Percentiles rank a stretch among this genome's conserved stretches.
Evolutionary conservation across 2,113 vertebrate species (phyloP).

Genomic region (Tapirus terrestris): DNA sequence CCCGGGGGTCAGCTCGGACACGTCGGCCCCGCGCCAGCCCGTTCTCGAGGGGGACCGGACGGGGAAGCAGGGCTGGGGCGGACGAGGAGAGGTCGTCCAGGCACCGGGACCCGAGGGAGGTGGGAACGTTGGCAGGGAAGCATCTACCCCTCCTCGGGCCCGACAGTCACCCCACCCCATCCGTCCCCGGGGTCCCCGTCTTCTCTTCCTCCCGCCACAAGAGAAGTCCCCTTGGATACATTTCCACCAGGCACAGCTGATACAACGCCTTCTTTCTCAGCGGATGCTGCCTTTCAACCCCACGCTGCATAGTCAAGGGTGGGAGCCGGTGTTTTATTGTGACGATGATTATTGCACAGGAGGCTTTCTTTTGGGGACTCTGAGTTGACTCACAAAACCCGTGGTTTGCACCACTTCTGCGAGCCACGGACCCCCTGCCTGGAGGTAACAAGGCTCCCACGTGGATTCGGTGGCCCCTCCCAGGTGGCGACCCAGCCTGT

Average conservation of each 20-base stretch:
- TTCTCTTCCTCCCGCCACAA: not conserved
- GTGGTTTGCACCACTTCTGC: not conserved
- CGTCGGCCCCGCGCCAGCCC: not conserved
- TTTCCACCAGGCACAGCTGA: not conserved
- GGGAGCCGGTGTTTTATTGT: too few species aligned
- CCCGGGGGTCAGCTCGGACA: fast-evolving
- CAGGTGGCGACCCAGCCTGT: not conserved
- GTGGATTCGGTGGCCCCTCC: not conserved
- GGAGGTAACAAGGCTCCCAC: not conserved
- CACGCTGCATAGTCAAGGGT: not conserved
- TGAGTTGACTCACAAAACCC: not conserved
- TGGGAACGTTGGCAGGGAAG: not conserved
- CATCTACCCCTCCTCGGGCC: not conserved
- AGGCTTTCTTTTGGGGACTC: not conserved
- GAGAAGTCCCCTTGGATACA: not conserved
- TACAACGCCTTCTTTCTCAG: not conserved
- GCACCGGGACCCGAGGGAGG: not conserved
- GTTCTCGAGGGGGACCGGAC: not conserved
- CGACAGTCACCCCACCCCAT: fast-evolving
- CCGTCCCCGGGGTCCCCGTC: not conserved
- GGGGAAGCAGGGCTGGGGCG: not conserved
- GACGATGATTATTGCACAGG: not conserved
- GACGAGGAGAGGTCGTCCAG: not conserved
- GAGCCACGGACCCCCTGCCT: not conserved
- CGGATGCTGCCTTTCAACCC: not conserved